Evolutionary conservation across 1,140 invertebrate genomes (phyloP).

Genomic region (Solenopsis fugax): DNA sequence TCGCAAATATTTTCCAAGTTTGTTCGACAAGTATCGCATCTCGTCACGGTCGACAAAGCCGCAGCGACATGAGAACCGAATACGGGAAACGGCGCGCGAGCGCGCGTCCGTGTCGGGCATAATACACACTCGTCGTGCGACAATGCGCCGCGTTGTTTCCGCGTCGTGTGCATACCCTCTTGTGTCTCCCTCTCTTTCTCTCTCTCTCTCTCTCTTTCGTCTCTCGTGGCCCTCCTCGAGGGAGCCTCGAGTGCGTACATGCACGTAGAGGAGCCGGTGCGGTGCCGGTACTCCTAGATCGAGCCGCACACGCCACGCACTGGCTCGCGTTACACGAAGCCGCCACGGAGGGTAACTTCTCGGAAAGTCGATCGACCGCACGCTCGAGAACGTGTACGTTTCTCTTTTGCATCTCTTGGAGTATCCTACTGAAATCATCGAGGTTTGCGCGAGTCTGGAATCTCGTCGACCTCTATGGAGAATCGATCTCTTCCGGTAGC

Average conservation of each 20-base stretch:
- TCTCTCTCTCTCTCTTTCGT: slow-evolving; percentile 27
- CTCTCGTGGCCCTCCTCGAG: slow-evolving; percentile 45
- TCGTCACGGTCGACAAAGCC: slow-evolving; percentile 72
- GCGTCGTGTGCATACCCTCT: slow-evolving; percentile 71
- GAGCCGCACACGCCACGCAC: slow-evolving; percentile 54
- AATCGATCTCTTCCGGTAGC: neutral
- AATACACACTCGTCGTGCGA: slow-evolving; percentile 66
- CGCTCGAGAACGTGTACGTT: slow-evolving; percentile 43
- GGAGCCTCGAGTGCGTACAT: slow-evolving; percentile 63
- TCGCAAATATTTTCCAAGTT: slow-evolving; percentile 83
- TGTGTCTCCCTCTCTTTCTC: neutral
- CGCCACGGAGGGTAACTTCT: slow-evolving; percentile 61
- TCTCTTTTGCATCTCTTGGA: slow-evolving; percentile 1
- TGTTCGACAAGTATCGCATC: slow-evolving; percentile 81
- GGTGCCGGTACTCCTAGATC: slow-evolving; percentile 17
- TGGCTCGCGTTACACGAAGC: slow-evolving; percentile 63
- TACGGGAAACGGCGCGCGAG: slow-evolving; percentile 70
- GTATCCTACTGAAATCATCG: slow-evolving; percentile 26
- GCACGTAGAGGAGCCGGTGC: slow-evolving; percentile 22
- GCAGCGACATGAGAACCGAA: slow-evolving; percentile 75
- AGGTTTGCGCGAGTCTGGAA: slow-evolving; percentile 16
- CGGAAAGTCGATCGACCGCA: slow-evolving; percentile 60
- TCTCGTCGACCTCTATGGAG: neutral
- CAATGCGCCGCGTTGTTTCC: slow-evolving; percentile 79
- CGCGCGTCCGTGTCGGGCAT: slow-evolving; percentile 63